Percentiles rank a stretch among this genome's conserved stretches.
phyloP scores from a whole-genome alignment of 2,888 invertebrate species.

The Boloria selene region DNA sequence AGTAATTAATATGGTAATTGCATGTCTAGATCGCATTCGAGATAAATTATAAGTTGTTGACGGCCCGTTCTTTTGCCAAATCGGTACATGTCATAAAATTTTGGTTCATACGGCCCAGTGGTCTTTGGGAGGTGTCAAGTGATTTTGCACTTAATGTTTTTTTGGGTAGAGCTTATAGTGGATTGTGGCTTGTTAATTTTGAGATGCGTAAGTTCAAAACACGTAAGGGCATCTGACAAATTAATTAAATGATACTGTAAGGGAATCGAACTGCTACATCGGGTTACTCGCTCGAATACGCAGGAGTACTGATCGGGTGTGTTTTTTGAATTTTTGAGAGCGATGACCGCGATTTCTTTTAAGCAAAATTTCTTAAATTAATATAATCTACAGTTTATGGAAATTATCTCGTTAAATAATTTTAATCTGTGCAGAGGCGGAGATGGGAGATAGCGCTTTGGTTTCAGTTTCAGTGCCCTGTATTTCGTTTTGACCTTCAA shows the following conservation, averaged over 20 bases:
- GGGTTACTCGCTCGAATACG: conserved; percentile 65
- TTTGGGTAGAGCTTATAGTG: conserved; percentile 25
- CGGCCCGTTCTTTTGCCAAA: conserved; percentile 52
- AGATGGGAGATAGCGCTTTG: too few species aligned
- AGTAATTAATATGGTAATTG: conserved; percentile 75
- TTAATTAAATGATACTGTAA: conserved; percentile 70
- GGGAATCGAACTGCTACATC: conserved; percentile 70
- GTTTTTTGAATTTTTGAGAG: conserved; percentile 38
- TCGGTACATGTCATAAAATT: conserved; percentile 51
- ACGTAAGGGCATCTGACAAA: conserved; percentile 56
- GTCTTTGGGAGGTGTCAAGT: conserved; percentile 11
- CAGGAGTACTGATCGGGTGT: conserved; percentile 39
- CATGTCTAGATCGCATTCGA: conserved; percentile 61
- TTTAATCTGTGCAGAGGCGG: background rate
- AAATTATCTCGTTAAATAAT: background rate
- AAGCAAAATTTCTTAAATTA: conserved; percentile 6
- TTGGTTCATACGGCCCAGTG: conserved; percentile 51
- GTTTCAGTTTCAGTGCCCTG: too few species aligned
- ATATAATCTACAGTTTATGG: conserved; percentile 2
- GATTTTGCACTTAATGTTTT: conserved; percentile 27
- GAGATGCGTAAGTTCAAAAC: conserved; percentile 42
- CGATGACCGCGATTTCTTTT: conserved; percentile 40
- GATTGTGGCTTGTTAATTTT: conserved; percentile 21
- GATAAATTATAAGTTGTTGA: conserved; percentile 60
- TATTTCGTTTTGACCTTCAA: too few species aligned